Conservation (phyloP, 2,113 vertebrate genomes). For the Pterocles orientalis region DNA sequence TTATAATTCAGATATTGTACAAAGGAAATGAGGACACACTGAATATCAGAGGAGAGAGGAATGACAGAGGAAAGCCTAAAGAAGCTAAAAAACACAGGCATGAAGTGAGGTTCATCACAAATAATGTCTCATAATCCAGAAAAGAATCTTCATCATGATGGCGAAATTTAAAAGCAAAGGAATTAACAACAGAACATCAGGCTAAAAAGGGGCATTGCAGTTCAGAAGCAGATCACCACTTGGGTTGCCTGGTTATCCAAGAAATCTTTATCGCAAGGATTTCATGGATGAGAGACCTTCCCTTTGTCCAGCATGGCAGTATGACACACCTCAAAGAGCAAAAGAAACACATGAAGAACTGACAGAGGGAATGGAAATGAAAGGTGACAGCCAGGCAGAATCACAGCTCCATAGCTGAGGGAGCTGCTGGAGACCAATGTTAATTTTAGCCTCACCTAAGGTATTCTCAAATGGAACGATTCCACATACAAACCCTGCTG, state of each 20-base stretch:
- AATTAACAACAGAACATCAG: not conserved
- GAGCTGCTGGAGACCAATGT: not conserved
- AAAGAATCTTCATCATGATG: not conserved
- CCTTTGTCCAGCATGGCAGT: not conserved
- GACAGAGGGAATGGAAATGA: not conserved
- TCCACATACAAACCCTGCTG: not conserved
- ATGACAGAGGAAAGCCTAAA: not conserved
- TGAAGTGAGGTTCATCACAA: not conserved
- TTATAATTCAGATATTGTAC: not conserved
- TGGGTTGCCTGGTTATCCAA: not conserved
- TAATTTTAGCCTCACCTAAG: not conserved
- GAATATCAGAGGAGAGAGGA: not conserved
- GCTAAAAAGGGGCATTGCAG: not conserved
- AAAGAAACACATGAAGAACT: not conserved
- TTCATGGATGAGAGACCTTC: not conserved
- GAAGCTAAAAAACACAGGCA: not conserved
- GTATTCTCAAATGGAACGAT: not conserved
- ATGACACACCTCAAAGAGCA: not conserved
- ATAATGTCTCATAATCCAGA: not conserved
- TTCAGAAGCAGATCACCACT: not conserved
- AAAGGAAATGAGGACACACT: not conserved
- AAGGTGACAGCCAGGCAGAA: not conserved
- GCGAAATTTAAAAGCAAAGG: not conserved
- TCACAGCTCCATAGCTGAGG: not conserved
- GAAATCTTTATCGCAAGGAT: not conserved